Base-by-base conservation (phyloP, 2,888 invertebrate species). In the Shargacucullia verbasci region DNA sequence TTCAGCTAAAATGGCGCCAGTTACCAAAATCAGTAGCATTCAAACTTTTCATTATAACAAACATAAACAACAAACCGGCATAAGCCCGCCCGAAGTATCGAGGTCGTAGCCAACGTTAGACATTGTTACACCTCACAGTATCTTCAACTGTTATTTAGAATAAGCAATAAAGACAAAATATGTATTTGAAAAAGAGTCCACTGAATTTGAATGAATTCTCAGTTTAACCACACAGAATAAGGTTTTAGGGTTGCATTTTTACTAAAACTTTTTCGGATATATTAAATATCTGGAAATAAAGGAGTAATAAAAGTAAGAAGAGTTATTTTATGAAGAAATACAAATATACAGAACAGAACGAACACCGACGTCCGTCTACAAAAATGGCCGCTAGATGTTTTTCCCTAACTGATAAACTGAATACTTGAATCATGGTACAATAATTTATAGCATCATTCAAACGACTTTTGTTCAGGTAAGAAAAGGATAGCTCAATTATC, bases 1-100 rank as follows among this genome's bases (percentile, higher is more conserved):
- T 44, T 52, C 29, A 45, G 40, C 15, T 40, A 84, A 81, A 85
- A 86, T 86, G 85, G 86, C 85, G 82, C 85, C 82, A 84, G 73
- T 58, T 56, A 64, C 50, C 47, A 60, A 57, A 38, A 79, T 56
- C 34, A 31, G 62, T 57, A 43, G 44, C 44, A 71, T 50, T 71
- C 60, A 50, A 63, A 64, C 54, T 60, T 48, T 54, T 27, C 56
- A 49, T 34, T 61, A 68, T 20, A 61, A 71, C 71, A 75, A 70
- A 76, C 69, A 48, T 50, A 63, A 70, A 92, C 95, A 94, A 94
- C 96, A 95, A 92, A 98, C 98, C 94, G 97, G 97, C 98, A 98
- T 98, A 64, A 98, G 95, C 69, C 97, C 97, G 68, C 97, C 97
- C 65, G 97, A 96, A 68, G 96, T 95, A 83, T 97, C 96, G 77